Evolutionary conservation across 2,797 vertebrate genomes (phyloP).

Genomic region (Acridotheres tristis): DNA sequence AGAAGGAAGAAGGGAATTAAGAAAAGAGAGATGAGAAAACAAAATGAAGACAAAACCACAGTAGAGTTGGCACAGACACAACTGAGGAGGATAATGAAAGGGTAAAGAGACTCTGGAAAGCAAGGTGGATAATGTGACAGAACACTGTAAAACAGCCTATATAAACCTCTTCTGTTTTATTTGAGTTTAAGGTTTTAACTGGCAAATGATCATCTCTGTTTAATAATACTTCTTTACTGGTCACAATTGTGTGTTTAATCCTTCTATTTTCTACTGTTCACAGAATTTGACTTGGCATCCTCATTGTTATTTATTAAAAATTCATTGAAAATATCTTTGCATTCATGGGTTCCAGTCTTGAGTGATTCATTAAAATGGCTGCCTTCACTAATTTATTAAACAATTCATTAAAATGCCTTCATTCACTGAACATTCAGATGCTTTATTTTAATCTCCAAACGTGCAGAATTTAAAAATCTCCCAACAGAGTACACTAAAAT

Average conservation of each 20-base stretch:
- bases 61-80: background rate
- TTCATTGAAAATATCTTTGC: background rate
- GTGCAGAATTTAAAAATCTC: background rate
- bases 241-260: background rate
- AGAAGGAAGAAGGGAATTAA: background rate
- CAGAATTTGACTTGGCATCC: background rate
- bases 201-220: background rate
- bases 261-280: background rate
- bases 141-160: background rate
- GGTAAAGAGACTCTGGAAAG: background rate
- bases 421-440: background rate
- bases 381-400: conserved; percentile 5
- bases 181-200: background rate
- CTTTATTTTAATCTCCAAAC: background rate
- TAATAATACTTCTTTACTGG: background rate
- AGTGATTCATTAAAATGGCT: conserved; percentile 27
- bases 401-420: conserved; percentile 7
- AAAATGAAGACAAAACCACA: background rate
- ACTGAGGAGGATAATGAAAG: background rate
- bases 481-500: background rate
- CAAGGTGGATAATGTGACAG: rapidly evolving
- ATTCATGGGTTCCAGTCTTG: background rate
- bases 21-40: background rate
- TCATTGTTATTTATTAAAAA: conserved; percentile 37
- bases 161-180: background rate